Percentiles rank a stretch among this genome's conserved stretches.
These are phyloP conservation scores for Rhabdomys dilectus DNA, from an alignment of 2,113 vertebrate species.

Conservation along the genomic window DNA sequence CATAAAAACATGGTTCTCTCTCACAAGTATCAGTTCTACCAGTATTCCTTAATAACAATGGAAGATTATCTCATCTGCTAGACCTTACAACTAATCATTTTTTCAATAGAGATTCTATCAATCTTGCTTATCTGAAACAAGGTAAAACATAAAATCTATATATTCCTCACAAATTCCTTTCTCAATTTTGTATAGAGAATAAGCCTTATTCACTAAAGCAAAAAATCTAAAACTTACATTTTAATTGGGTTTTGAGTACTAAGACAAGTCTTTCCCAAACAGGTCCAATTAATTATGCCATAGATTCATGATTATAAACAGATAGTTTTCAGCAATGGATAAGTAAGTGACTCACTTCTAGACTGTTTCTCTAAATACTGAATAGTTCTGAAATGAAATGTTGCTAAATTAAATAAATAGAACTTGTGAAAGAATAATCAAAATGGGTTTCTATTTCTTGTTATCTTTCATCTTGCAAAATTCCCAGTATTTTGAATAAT, in stretches of 20 bases:
- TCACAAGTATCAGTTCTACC: background rate
- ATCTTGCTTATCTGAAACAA: background rate
- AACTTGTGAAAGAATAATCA: slow-evolving; percentile 49
- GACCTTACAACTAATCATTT: background rate
- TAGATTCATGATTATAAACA: background rate
- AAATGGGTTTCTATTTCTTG: slow-evolving; percentile 19
- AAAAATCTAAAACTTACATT: background rate
- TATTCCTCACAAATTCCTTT: background rate
- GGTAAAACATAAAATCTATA: slow-evolving; percentile 36
- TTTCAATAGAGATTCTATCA: background rate
- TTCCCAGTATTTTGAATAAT: background rate
- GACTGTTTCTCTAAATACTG: background rate
- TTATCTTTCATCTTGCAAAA: slow-evolving; percentile 17
- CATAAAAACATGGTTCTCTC: slow-evolving; percentile 5
- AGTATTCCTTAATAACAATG: slow-evolving; percentile 20
- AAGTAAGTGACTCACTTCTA: slow-evolving; percentile 5
- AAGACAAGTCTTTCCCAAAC: background rate
- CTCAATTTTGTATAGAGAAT: background rate
- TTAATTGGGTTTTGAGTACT: background rate
- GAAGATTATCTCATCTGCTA: background rate
- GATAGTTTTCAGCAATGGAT: background rate
- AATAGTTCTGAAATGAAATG: background rate
- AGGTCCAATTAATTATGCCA: background rate
- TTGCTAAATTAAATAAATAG: slow-evolving; percentile 40
- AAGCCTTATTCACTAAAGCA: slow-evolving; percentile 23